Percentiles rank a stretch among this genome's conserved stretches.
Evolutionary conservation across 1,140 invertebrate genomes (phyloP).

Genomic region (Agrypnia vestita): DNA sequence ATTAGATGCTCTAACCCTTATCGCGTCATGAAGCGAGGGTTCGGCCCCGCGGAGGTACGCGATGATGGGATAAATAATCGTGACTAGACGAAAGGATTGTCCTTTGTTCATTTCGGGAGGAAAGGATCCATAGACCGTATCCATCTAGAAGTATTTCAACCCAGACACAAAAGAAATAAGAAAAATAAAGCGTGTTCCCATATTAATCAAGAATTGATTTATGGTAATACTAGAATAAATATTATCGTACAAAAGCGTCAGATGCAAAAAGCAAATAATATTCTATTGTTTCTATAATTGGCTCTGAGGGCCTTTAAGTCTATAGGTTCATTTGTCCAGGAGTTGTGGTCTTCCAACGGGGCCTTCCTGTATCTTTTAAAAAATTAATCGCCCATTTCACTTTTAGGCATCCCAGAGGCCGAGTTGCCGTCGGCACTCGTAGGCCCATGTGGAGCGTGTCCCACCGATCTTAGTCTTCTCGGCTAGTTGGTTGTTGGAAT

Average conservation of each 20-base stretch:
- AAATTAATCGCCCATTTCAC: too few relatives aligned
- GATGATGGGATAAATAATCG: conserved; percentile 33
- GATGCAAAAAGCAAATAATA: not conserved
- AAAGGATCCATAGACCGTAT: not conserved
- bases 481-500: too few relatives aligned
- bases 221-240: not conserved
- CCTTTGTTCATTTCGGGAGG: not conserved
- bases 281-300: not conserved
- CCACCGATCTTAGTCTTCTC: too few relatives aligned
- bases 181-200: not conserved
- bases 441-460: too few relatives aligned
- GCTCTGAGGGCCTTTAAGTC: not conserved
- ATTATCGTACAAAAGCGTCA: too few relatives aligned
- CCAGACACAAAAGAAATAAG: not conserved
- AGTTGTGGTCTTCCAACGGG: too few relatives aligned
- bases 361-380: too few relatives aligned
- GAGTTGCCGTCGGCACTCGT: too few relatives aligned
- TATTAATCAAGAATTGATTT: not conserved
- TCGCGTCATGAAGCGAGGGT: conserved; percentile 9
- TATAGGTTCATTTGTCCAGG: too few relatives aligned
- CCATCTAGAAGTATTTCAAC: too few relatives aligned
- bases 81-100: conserved; percentile 17
- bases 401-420: too few relatives aligned
- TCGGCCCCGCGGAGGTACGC: not conserved
- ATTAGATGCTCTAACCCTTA: conserved; percentile 20